Percentiles rank a stretch among this genome's conserved stretches.
Evolutionary conservation across 35 echinoderm and acorn worm species (phyloP).

Genomic region (Eucidaris tribuloides): DNA sequence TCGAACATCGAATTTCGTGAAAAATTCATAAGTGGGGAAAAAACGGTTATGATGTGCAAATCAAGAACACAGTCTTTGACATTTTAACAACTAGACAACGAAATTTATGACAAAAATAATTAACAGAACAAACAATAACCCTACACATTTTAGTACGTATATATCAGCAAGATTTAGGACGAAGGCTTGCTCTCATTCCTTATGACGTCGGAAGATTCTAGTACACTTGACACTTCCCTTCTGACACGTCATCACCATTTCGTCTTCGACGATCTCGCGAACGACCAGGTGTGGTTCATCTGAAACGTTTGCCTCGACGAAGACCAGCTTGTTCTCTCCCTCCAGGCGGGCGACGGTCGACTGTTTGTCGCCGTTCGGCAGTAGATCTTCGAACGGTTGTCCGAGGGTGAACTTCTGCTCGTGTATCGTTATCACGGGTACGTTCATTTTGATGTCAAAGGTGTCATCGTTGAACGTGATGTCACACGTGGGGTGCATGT

Average conservation of each 20-base stretch:
- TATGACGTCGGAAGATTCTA: constrained; percentile 61
- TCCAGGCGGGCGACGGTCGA: constrained; percentile 68
- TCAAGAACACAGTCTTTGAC: too few species aligned
- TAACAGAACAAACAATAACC: too few species aligned
- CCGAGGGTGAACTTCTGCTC: constrained; percentile 87
- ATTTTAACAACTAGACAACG: too few species aligned
- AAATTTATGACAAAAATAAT: too few species aligned
- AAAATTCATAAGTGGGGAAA: too few species aligned
- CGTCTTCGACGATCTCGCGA: constrained; percentile 63
- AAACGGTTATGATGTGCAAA: too few species aligned
- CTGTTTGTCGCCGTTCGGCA: constrained; percentile 83
- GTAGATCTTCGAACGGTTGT: constrained; percentile 84
- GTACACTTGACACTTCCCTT: constrained; percentile 81
- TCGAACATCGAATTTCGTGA: too few species aligned
- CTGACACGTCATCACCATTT: constrained; percentile 90
- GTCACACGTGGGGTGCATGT: constrained; percentile 90
- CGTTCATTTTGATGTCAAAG: constrained; percentile 94
- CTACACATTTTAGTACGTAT: too few species aligned
- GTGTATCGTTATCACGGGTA: constrained; percentile 89
- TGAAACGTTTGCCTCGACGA: constrained; percentile 52
- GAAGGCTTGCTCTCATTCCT: neutral
- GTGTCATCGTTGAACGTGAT: constrained; percentile 47
- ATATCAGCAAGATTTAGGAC: too few species aligned
- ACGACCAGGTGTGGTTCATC: constrained; percentile 87
- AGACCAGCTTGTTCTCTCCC: constrained; percentile 72